Percentiles rank a stretch among this genome's conserved stretches.
Evolutionary conservation across 2,113 vertebrate genomes (phyloP).

Genomic region (Catagonus wagneri): DNA sequence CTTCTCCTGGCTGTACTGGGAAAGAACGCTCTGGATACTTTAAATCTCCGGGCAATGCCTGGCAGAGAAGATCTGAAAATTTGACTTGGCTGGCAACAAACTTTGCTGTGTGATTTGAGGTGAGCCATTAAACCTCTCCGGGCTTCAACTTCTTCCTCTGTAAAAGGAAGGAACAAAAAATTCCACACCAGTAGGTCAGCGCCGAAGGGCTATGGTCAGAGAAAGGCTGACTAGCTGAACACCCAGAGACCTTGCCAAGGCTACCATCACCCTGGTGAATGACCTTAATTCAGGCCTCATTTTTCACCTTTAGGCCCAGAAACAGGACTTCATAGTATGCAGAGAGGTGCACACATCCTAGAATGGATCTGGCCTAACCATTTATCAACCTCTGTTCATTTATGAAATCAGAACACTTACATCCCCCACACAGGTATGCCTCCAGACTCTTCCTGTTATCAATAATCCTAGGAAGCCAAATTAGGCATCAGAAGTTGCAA

Average conservation of each 20-base stretch:
- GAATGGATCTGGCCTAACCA: background rate
- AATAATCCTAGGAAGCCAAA: background rate
- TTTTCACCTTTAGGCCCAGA: background rate
- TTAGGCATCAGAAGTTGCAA: background rate
- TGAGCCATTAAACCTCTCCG: background rate
- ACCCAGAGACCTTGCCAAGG: background rate
- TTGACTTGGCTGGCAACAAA: background rate
- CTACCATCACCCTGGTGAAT: background rate
- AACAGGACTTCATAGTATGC: background rate
- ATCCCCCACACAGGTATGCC: background rate
- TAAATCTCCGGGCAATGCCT: background rate
- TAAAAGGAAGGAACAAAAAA: slow-evolving; percentile 49
- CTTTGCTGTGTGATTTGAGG: slow-evolving; percentile 9
- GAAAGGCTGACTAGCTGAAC: background rate
- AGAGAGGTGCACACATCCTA: background rate
- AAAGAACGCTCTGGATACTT: background rate
- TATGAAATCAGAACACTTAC: background rate
- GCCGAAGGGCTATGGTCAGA: background rate
- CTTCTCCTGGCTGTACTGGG: background rate
- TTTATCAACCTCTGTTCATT: background rate
- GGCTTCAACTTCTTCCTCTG: background rate
- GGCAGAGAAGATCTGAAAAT: slow-evolving; percentile 16
- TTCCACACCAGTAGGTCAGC: background rate
- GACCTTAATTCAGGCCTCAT: background rate
- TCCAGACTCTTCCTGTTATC: background rate